phyloP scores from a whole-genome alignment of 2,888 invertebrate species.

The Lampropteryx suffumata region DNA sequence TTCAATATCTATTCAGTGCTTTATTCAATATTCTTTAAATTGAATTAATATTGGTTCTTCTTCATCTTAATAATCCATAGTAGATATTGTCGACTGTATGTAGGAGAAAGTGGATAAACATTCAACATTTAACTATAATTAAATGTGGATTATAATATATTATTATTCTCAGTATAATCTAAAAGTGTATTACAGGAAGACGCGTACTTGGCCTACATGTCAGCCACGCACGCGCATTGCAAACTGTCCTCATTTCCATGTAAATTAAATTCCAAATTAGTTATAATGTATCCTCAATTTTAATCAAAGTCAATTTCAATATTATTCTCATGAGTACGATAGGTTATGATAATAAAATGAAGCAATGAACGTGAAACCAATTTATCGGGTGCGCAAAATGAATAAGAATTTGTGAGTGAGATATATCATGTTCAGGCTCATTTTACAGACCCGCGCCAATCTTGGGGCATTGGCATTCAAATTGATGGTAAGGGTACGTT shows the following conservation, averaged over 20 bases:
- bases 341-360: constrained; percentile 53
- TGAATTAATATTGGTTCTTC: no score
- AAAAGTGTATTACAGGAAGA: neutral
- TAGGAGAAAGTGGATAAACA: no score
- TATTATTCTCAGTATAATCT: no score
- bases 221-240: constrained; percentile 15
- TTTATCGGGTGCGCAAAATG: constrained; percentile 64
- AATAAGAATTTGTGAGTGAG: constrained; percentile 69
- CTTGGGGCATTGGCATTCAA: constrained; percentile 81
- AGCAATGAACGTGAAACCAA: constrained; percentile 59
- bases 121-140: neutral
- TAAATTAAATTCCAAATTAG: constrained; percentile 32
- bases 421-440: constrained; percentile 74
- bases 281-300: constrained; percentile 28
- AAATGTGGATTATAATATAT: no score
- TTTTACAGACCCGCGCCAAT: constrained; percentile 71
- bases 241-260: constrained; percentile 22
- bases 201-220: constrained; percentile 5
- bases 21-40: no score
- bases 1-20: no score
- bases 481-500: constrained; percentile 82
- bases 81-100: no score
- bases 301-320: constrained; percentile 37
- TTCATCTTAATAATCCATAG: no score
- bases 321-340: constrained; percentile 34